Conservation (phyloP, 2,113 vertebrate species). For the Scytalopus superciliaris region DNA sequence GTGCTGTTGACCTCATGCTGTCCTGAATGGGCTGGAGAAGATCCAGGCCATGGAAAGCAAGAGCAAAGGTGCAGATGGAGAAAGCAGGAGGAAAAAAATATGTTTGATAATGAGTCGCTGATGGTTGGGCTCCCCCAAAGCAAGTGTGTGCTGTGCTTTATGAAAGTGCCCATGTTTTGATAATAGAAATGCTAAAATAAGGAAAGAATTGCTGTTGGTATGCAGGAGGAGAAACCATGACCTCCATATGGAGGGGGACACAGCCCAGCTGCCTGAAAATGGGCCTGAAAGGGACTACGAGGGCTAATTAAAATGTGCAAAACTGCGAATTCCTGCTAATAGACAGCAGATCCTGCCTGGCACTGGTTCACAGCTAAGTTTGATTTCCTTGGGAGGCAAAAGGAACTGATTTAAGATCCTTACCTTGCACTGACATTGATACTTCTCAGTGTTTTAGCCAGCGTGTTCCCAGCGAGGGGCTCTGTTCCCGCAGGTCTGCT, state of each 20-base stretch:
- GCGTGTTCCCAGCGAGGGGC: background rate
- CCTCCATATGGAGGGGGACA: constrained; percentile 7
- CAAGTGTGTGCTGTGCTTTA: background rate
- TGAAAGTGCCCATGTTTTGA: background rate
- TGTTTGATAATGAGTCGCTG: rapidly evolving
- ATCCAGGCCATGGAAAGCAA: background rate
- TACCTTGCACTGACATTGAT: constrained; percentile 39
- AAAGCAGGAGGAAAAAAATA: background rate
- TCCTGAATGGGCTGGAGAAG: background rate
- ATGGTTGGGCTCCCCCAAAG: background rate
- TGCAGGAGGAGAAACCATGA: background rate
- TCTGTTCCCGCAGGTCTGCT: background rate
- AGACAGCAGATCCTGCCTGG: constrained; percentile 49
- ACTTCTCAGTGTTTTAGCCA: background rate
- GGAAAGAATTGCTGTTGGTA: background rate
- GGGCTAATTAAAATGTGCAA: constrained; percentile 59
- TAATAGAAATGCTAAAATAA: background rate
- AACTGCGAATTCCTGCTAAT: constrained; percentile 39
- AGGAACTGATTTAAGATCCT: constrained; percentile 44
- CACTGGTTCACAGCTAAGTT: constrained; percentile 29
- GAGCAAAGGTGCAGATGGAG: background rate
- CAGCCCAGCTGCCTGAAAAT: constrained; percentile 32
- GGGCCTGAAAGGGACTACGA: background rate
- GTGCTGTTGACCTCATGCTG: background rate
- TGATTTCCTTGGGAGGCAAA: constrained; percentile 23